Evolutionary conservation across 1,140 invertebrate genomes (phyloP), one percentile per base, ranked within the genome.

Genomic region (Stratiolaelaps scimitus): DNA sequence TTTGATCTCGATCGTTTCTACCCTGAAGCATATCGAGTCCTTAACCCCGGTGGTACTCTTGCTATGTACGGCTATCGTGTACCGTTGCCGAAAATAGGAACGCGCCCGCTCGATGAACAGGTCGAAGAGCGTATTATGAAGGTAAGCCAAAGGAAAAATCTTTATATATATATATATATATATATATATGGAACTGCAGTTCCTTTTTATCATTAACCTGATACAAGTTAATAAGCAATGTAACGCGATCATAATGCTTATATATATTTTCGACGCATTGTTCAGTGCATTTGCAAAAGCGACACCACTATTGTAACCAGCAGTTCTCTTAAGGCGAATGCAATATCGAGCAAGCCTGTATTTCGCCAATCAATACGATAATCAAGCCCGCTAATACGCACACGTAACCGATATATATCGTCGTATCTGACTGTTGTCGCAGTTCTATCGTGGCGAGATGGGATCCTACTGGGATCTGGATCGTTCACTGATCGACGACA

Each of bases 401-500:
- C n/a, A n/a, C n/a, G n/a, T n/a, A n/a, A n/a, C n/a, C n/a, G n/a
- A n/a, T n/a, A n/a, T n/a, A n/a, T n/a, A n/a, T n/a, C n/a, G n/a
- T 40, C 4, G 10, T 40, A 40, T 40, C 10, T 4, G 5, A 40
- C 34, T 4, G 13, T 10, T 26, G 6, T 60, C 26, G 17, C 53
- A 60, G 53, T 26, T 60, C 20, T 60, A 26, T 60, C 53, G 53
- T 29, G 15, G 5, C 53, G 53, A 17, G 23, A 15, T 60, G 17
- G 53, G 53, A 2, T 34, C 53, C 20, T 60, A 60, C 23, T 60
- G 4, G 4, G 53, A 60, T 19, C 26, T 60, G 53, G 23, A 60
- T 2, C 1, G 17, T 6, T 26, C 26, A n/a, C 23, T 20, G 1
- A 29, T 26, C 23, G 53, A 60, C 13, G 1, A 5, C 4, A 15